Base-by-base conservation (phyloP, 1,140 invertebrate species). In the Pinna nobilis region DNA sequence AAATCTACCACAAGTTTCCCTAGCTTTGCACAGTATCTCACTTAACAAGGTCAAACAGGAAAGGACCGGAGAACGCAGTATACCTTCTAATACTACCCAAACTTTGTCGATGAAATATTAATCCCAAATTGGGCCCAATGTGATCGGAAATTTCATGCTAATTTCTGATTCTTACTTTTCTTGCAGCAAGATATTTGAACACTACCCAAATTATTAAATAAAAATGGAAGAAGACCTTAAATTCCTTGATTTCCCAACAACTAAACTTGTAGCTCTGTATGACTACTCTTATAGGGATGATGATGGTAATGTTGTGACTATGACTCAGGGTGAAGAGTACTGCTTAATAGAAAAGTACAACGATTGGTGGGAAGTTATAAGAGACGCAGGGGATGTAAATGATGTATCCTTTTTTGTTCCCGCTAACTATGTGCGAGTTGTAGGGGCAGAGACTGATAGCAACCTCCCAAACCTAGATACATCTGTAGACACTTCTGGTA, bases 211-310 rank as follows among this genome's bases (percentile, higher is more conserved):
- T n/a, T n/a, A n/a, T n/a, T n/a, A n/a, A n/a, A n/a, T n/a, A n/a
- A n/a, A n/a, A n/a, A n/a, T n/a, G n/a, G n/a, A n/a, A n/a, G 68
- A 61, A 53, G 32, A n/a, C n/a, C n/a, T n/a, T n/a, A n/a, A n/a
- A n/a, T n/a, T n/a, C n/a, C n/a, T 72, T 11, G 70, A 47, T 35
- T 65, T 72, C 30, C 60, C 61, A 20, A 44, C 35, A 30, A 55
- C 37, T 0, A 75, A 68, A 41, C 66, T 75, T 49, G 61, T 25
- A 37, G 73, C 73, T 15, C 33, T 75, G 23, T 75, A 75, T 66
- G 73, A 75, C 47, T 75, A 75, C 23, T 69, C 73, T 3, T 75
- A 75, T 60, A 35, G 47, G 60, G 73, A 75, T 70, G 73, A 75
- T 30, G 57, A 65, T 59, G 73, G 73, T 59, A 37, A 65, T 41